phyloP scores from a whole-genome alignment of 30 jellyfish, hydroid and myxozoan species.

The Turritopsis rubra region DNA sequence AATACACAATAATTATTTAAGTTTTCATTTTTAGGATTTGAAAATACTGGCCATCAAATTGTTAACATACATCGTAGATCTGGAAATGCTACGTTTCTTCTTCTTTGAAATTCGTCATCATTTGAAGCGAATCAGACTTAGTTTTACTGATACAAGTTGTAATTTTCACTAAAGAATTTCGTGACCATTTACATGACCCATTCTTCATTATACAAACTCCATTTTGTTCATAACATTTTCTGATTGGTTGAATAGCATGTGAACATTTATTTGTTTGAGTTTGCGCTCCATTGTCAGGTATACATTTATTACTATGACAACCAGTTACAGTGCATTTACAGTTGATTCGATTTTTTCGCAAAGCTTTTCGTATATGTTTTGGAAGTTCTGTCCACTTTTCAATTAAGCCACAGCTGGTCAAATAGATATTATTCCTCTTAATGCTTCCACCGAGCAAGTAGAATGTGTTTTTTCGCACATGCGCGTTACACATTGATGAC shows the following conservation, averaged over 20 bases:
- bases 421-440: conserved; percentile 63
- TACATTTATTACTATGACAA: conserved; percentile 64
- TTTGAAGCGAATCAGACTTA: not conserved
- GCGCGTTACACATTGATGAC: conserved; percentile 70
- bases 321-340: conserved; percentile 83
- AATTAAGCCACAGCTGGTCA: conserved; percentile 81
- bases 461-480: conserved; percentile 42
- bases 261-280: conserved; percentile 36
- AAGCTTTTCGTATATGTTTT: conserved; percentile 48
- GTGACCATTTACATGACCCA: conserved; percentile 64
- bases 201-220: conserved; percentile 61
- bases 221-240: conserved; percentile 43
- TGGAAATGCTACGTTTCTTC: not conserved
- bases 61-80: not conserved
- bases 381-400: conserved; percentile 56
- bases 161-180: conserved; percentile 39
- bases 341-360: conserved; percentile 59
- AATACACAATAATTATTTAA: too few relatives aligned
- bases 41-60: too few relatives aligned
- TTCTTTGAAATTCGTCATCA: not conserved
- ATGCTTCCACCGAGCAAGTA: conserved; percentile 74
- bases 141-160: conserved; percentile 28
- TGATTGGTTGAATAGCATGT: conserved; percentile 22
- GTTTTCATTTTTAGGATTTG: not conserved
- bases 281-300: conserved; percentile 15